Evolutionary conservation across 2,797 vertebrate species (phyloP), one percentile per base, ranked within the genome.

Genomic region (Anguilla anguilla): DNA sequence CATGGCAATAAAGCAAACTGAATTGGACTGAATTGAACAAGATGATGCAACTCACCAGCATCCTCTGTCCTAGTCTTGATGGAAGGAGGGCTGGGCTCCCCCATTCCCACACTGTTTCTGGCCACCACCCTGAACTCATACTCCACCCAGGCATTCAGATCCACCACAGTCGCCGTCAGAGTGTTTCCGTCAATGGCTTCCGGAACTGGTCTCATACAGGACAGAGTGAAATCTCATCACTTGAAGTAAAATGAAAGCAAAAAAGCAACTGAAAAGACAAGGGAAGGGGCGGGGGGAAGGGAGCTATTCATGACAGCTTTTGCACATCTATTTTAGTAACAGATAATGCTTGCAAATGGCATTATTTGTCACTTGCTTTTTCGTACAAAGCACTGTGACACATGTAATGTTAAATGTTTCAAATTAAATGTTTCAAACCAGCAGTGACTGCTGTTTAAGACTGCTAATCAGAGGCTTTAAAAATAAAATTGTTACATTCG

Each of bases 81-180:
- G 57, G 98, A 99, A 87, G 98, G 92, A 1, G 97, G 97, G 94
- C 98, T 99, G 90, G 98, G 98, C 89, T 98, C 98, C 93, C 98
- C 98, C 86, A 98, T 96, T 90, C 98, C 98, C 9, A 99, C 97
- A 81, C 92, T 94, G 91, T 99, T 99, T 92, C 95, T 97, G 91
- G 98, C 98, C 89, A 99, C 97, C 85, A 98, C 96, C 89, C 98
- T 97, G 91, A 99, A 99, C 94, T 99, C 97, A 22, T 99, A 99
- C 94, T 99, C 98, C 93, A 99, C 98, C 98, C 98, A 99, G 64
- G 98, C 98, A 43, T 98, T 99, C 92, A 99, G 95, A 89, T 97
- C 97, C 79, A 98, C 97, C 49, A 98, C 97, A 0, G 98, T 98
- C 79, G 98, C 96, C 0, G 97, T 98, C 92, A 96, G 95, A 55